phyloP scores from a whole-genome alignment of 2,888 invertebrate species.

The Kryphioiulus occultus region DNA sequence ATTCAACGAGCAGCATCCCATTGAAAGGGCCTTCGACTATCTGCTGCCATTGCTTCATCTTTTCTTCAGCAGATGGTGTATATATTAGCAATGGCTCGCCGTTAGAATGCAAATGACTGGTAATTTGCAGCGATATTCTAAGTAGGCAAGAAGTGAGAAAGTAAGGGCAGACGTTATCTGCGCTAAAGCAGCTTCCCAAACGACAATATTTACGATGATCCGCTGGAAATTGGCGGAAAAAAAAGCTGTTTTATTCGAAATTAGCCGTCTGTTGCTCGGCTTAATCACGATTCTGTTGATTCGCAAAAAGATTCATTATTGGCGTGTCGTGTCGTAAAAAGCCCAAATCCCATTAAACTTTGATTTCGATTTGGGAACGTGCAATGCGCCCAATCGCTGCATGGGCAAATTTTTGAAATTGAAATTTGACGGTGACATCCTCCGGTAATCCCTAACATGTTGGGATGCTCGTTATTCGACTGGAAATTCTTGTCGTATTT shows the following conservation, averaged over 20 bases:
- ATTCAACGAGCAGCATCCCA: neutral
- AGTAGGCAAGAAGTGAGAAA: neutral
- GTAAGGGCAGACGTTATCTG: neutral
- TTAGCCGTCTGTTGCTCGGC: neutral
- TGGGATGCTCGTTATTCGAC: neutral
- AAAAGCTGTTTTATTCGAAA: slow-evolving; percentile 1
- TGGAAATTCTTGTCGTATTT: neutral
- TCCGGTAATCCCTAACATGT: neutral
- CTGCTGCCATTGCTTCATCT: neutral
- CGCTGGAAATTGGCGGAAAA: neutral
- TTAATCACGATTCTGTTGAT: neutral
- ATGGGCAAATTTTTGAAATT: neutral
- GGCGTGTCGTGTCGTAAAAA: neutral
- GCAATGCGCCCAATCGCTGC: neutral
- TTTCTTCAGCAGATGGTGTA: slow-evolving; percentile 9
- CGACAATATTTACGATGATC: slow-evolving; percentile 21
- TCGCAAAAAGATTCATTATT: slow-evolving; percentile 1
- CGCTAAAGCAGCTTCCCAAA: neutral
- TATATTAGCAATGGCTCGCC: neutral
- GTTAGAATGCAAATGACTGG: neutral
- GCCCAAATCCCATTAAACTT: neutral
- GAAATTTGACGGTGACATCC: slow-evolving; percentile 10
- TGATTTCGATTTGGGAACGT: neutral
- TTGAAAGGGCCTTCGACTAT: neutral
- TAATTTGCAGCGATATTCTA: neutral